These are phyloP conservation scores for Phacellophora camtschatica DNA, from an alignment of 30 jellyfish, hydroid and myxozoan genomes.

Conservation along the genomic window DNA sequence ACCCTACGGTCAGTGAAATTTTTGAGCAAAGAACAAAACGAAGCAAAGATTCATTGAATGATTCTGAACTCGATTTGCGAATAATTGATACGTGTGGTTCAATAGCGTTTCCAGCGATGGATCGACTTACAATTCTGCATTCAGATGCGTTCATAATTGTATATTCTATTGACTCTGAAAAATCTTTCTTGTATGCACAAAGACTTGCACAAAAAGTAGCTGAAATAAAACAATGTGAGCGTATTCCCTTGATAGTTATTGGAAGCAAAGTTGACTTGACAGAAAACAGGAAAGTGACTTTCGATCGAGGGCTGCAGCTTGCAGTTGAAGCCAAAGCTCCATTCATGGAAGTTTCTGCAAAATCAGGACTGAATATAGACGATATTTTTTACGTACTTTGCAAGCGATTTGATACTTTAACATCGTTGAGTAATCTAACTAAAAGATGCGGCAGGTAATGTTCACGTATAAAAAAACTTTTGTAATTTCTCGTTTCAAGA, in stretches of 20 bases:
- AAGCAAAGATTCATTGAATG: neutral
- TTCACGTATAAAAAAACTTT: too few relatives aligned
- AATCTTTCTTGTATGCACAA: slow-evolving; percentile 49
- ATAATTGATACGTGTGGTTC: slow-evolving; percentile 74
- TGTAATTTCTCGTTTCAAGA: too few relatives aligned
- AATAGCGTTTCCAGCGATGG: slow-evolving; percentile 73
- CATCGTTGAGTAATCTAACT: neutral
- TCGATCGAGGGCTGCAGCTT: slow-evolving; percentile 63
- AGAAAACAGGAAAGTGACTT: slow-evolving; percentile 41
- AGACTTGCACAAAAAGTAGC: slow-evolving; percentile 43
- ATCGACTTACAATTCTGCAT: slow-evolving; percentile 40
- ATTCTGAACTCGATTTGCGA: slow-evolving; percentile 35
- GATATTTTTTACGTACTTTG: slow-evolving; percentile 33
- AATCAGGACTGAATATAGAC: slow-evolving; percentile 20
- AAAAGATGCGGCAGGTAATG: too few relatives aligned
- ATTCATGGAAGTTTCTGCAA: slow-evolving; percentile 73
- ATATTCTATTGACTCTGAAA: slow-evolving; percentile 58
- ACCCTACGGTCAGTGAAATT: slow-evolving; percentile 60
- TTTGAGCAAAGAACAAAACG: slow-evolving; percentile 36
- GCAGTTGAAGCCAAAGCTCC: slow-evolving; percentile 72
- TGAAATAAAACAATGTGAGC: slow-evolving; percentile 29
- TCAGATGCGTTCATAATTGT: slow-evolving; percentile 67
- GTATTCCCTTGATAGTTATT: slow-evolving; percentile 41
- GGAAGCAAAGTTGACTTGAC: slow-evolving; percentile 51
- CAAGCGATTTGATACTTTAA: slow-evolving; percentile 40